These are phyloP conservation scores for Loris lydekkerianus DNA, from an alignment of 2,797 vertebrate species.

Conservation along the genomic window DNA sequence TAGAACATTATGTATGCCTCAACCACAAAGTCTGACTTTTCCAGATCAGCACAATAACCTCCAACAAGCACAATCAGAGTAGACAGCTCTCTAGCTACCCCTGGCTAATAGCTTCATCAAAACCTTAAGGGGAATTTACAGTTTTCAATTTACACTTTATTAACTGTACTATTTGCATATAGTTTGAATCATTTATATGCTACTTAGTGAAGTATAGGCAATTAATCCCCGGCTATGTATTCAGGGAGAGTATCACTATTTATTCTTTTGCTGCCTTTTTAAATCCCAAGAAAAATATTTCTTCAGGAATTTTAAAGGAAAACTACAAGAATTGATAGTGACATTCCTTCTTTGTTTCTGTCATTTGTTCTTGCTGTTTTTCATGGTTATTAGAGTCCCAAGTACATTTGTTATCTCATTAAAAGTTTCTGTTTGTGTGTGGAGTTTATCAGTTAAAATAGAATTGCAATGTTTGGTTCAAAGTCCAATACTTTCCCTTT, in stretches of 20 bases:
- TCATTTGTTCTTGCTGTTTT: neutral
- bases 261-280: neutral
- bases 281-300: neutral
- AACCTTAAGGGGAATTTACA: neutral
- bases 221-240: neutral
- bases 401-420: neutral
- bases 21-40: neutral
- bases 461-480: neutral
- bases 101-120: neutral
- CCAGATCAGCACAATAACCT: neutral
- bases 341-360: neutral
- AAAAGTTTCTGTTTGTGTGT: neutral
- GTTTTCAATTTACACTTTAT: too few species aligned
- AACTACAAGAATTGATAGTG: neutral
- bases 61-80: neutral
- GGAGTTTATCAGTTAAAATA: neutral
- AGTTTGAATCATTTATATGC: neutral
- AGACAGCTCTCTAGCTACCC: neutral
- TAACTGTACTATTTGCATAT: neutral
- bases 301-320: neutral
- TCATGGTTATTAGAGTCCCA: neutral
- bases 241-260: neutral
- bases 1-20: neutral
- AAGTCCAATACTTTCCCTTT: neutral
- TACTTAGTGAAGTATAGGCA: neutral